Percentiles rank a stretch among this genome's conserved stretches.
Evolutionary conservation across 2,113 vertebrate genomes (phyloP).

Genomic region (Ageneiosus marmoratus): DNA sequence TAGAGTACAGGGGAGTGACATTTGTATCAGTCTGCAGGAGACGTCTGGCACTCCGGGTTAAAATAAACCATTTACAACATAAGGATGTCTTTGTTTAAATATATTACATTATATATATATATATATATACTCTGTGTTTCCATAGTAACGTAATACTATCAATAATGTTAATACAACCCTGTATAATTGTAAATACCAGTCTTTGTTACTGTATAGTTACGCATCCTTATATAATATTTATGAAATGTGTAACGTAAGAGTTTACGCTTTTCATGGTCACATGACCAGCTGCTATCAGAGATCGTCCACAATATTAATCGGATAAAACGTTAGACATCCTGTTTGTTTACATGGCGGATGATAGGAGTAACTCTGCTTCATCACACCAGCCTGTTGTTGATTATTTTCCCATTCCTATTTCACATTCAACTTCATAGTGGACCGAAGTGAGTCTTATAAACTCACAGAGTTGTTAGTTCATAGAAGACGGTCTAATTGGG

Average conservation of each 20-base stretch:
- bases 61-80: background rate
- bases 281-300: background rate
- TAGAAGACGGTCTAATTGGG: background rate
- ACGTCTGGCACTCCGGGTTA: background rate
- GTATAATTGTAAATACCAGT: background rate
- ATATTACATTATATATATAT: too few species aligned
- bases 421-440: background rate
- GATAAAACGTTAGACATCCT: background rate
- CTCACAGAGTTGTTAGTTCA: background rate
- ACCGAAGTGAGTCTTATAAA: background rate
- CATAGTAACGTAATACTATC: background rate
- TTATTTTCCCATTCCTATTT: background rate
- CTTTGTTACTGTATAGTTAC: background rate
- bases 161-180: background rate
- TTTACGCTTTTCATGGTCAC: background rate
- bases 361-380: background rate
- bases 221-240: background rate
- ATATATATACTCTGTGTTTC: too few species aligned
- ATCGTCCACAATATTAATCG: too few species aligned
- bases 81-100: background rate
- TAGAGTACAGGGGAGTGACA: slow-evolving; percentile 12
- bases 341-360: background rate
- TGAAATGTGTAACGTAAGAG: background rate
- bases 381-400: background rate
- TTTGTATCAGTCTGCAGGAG: background rate